These are phyloP conservation scores for Drosophila lacertosa DNA, from an alignment of 1,140 invertebrate species.

Conservation along the genomic window DNA sequence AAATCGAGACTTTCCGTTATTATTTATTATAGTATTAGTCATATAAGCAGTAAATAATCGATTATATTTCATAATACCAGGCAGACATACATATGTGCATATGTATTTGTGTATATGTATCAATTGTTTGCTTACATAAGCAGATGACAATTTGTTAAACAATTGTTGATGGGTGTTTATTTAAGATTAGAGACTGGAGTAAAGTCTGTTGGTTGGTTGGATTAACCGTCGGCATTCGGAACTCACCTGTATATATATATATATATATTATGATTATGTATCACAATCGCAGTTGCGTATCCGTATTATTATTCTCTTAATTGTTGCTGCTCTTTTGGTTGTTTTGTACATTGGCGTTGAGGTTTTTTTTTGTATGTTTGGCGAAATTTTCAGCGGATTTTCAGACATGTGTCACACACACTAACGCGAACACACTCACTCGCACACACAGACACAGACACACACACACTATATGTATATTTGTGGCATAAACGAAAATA, in stretches of 20 bases:
- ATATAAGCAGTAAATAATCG: background rate
- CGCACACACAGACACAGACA: conserved; percentile 7
- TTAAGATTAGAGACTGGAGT: too few species aligned
- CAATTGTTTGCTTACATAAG: background rate
- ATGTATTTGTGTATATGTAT: background rate
- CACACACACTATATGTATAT: conserved; percentile 4
- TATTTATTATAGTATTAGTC: background rate
- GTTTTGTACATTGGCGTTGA: conserved; percentile 18
- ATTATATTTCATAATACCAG: conserved; percentile 16
- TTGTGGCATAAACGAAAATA: conserved; percentile 44
- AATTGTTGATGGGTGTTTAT: background rate
- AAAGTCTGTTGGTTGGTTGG: too few species aligned
- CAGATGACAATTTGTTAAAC: background rate
- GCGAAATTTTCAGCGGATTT: conserved; percentile 21
- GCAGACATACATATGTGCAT: background rate
- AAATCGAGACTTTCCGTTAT: too few species aligned
- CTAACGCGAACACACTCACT: conserved; percentile 23
- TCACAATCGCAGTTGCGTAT: conserved; percentile 23
- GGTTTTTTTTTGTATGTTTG: conserved; percentile 16
- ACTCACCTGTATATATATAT: conserved; percentile 33
- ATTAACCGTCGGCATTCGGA: conserved; percentile 24
- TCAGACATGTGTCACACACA: conserved; percentile 39
- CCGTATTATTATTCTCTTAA: conserved; percentile 23
- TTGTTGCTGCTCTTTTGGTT: conserved; percentile 8
- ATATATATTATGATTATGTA: conserved; percentile 15